These are phyloP conservation scores for Falco peregrinus DNA, from an alignment of 2,797 vertebrate species.

Conservation along the genomic window DNA sequence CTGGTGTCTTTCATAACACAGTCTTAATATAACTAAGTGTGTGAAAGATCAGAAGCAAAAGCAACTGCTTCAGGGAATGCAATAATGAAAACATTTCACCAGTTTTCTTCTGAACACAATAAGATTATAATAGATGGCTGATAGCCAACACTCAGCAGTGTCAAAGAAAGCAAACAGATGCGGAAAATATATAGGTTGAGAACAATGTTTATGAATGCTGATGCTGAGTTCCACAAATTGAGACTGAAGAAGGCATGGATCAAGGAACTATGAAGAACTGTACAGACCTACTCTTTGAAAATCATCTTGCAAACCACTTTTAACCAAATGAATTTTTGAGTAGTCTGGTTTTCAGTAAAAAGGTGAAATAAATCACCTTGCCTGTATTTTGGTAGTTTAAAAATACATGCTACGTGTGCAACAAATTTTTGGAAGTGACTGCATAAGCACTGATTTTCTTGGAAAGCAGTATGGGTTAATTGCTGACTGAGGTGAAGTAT, in stretches of 20 bases:
- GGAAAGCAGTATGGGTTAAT: neutral
- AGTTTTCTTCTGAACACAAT: slow-evolving; percentile 40
- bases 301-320: neutral
- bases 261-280: neutral
- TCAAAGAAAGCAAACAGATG: neutral
- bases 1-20: slow-evolving; percentile 18
- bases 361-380: neutral
- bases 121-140: slow-evolving; percentile 3
- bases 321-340: slow-evolving; percentile 26
- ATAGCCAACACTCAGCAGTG: neutral
- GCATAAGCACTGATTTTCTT: neutral
- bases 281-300: neutral
- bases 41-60: slow-evolving; percentile 50
- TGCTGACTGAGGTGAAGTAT: neutral
- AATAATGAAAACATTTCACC: slow-evolving; percentile 28
- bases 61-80: slow-evolving; percentile 23
- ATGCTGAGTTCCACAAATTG: slow-evolving; percentile 23
- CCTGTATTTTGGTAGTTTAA: neutral
- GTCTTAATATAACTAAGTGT: slow-evolving; percentile 19
- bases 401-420: neutral
- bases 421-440: neutral
- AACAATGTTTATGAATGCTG: slow-evolving; percentile 20
- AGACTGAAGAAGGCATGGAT: slow-evolving; percentile 22
- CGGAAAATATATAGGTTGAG: neutral
- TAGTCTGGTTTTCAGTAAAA: neutral